Evolutionary conservation across 1,140 invertebrate species (phyloP), one percentile per base, ranked within the genome.

Genomic region (Mizuhopecten yessoensis): DNA sequence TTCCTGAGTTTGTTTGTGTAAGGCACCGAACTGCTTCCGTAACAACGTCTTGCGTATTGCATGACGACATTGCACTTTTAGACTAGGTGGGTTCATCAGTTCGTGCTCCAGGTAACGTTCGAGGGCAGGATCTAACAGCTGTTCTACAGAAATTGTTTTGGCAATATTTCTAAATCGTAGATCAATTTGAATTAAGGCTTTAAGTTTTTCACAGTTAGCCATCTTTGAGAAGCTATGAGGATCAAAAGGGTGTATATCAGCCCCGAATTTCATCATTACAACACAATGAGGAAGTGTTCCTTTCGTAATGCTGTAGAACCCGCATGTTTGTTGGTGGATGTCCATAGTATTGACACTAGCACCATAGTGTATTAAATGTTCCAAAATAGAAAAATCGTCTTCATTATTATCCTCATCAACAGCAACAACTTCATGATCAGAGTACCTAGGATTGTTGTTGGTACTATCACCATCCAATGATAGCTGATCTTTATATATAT

Each of bases 101-200:
- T n/a, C 57, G 2, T 75, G 2, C n/a, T 75, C 57, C 57, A 75
- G 57, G 11, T 13, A 29, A 3, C 23, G 23, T 29, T 75, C n/a
- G 5, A 75, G 57, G 1, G 23, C 11, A 2, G 23, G 57, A 9
- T n/a, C 2, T 29, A 75, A 29, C 23, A 2, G 23, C 17, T 29
- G 57, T 29, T n/a, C 5, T 5, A 2, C 5, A 29, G 23, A 75
- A n/a, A 23, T 29, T 29, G 29, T 29, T 13, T 17, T 75, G 15
- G 57, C 57, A n/a, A 75, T n/a, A n/a, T 75, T 29, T 75, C 57
- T 75, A 75, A 75, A 75, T 75, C 57, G 23, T 7, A 75, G 57
- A 75, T 75, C 57, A 75, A 75, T 75, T 75, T 75, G 57, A 75
- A 75, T 75, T 75, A 75, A 75, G 57, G 57, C 57, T 75, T 75